Evolutionary conservation across 2,888 invertebrate species (phyloP).

Genomic region (Clivina fossor): DNA sequence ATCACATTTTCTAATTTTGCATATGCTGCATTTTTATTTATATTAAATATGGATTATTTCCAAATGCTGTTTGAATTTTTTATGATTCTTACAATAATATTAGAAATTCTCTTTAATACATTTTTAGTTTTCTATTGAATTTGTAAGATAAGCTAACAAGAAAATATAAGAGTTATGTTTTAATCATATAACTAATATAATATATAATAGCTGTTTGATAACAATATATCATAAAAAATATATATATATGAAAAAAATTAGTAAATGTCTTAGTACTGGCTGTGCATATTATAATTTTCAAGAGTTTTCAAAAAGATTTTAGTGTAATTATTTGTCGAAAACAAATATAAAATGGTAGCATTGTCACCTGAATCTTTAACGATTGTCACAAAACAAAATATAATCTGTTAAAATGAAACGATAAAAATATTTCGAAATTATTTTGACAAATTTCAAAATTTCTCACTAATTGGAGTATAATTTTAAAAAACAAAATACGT

Average conservation of each 20-base stretch:
- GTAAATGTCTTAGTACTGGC: conserved; percentile 20
- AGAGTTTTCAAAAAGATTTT: no score
- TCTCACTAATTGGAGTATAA: no score
- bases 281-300: conserved; percentile 7
- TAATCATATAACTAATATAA: background rate
- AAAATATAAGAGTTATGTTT: conserved; percentile 8
- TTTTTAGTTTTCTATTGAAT: conserved; percentile 6
- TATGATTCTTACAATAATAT: background rate
- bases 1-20: conserved; percentile 29
- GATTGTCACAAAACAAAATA: no score
- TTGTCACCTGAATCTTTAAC: no score
- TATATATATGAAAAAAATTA: no score
- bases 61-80: conserved; percentile 7
- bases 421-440: no score
- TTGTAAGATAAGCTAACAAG: background rate
- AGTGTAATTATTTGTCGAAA: no score
- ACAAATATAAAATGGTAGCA: no score
- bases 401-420: no score
- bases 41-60: background rate
- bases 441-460: no score
- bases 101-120: background rate
- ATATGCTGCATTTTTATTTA: conserved; percentile 2
- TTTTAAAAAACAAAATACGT: no score
- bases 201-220: conserved; percentile 3
- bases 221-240: conserved; percentile 19